phyloP scores from a whole-genome alignment of 2,797 vertebrate species.

The Cirrhinus mrigala region DNA sequence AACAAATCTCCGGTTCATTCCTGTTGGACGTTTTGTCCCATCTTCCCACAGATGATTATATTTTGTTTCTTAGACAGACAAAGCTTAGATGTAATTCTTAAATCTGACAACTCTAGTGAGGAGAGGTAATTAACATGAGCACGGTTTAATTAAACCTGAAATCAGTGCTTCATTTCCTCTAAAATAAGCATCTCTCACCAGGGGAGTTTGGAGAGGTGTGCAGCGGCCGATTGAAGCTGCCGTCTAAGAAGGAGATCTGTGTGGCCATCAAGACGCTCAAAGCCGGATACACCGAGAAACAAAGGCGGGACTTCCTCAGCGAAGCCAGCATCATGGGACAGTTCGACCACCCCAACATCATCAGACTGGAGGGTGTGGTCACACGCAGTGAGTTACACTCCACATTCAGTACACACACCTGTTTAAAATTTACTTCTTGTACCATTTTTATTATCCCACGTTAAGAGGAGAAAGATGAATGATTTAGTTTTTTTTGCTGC shows the following conservation, averaged over 20 bases:
- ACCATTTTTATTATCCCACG: slow-evolving; percentile 8
- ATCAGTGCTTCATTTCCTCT: not conserved
- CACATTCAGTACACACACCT: not conserved
- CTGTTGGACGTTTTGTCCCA: not conserved
- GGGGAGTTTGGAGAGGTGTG: slow-evolving; percentile 98
- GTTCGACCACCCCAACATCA: slow-evolving; percentile 98
- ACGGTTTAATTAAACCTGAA: slow-evolving; percentile 4
- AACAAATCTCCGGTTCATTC: not conserved
- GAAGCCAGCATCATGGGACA: slow-evolving; percentile 99
- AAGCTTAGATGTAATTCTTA: not conserved
- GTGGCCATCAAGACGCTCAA: slow-evolving; percentile 98
- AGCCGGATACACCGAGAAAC: slow-evolving; percentile 86
- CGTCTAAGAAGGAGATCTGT: slow-evolving; percentile 96
- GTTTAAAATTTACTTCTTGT: slow-evolving; percentile 1
- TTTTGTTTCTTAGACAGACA: not conserved
- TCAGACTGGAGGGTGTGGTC: slow-evolving; percentile 93
- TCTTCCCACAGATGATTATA: not conserved
- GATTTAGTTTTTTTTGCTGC: not conserved
- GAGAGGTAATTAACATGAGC: not conserved
- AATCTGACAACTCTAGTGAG: not conserved
- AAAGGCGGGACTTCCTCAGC: slow-evolving; percentile 88
- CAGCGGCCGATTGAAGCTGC: slow-evolving; percentile 93
- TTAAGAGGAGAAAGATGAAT: slow-evolving; percentile 34
- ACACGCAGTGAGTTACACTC: slow-evolving; percentile 89
- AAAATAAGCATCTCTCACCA: slow-evolving; percentile 62